Percentiles rank a stretch among this genome's conserved stretches.
phyloP scores from a whole-genome alignment of 1,140 invertebrate genomes.

The Lepidotrigona ventralis region DNA sequence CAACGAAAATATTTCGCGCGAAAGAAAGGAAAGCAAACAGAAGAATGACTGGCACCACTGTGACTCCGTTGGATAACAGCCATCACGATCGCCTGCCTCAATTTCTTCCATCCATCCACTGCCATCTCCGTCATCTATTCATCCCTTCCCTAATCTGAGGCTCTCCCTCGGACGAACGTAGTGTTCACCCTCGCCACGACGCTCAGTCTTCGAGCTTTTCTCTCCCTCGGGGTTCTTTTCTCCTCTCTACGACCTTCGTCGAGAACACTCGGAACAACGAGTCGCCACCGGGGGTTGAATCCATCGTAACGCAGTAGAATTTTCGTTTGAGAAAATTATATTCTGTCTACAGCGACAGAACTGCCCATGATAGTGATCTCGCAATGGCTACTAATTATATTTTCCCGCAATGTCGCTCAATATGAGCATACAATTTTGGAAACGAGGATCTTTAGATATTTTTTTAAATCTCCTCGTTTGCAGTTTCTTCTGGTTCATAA shows the following conservation, averaged over 20 bases:
- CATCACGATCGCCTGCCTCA: slow-evolving; percentile 12
- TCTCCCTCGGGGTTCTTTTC: background rate
- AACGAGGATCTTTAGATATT: background rate
- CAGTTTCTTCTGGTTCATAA: background rate
- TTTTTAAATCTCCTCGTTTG: background rate
- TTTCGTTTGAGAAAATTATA: background rate
- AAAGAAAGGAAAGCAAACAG: slow-evolving; percentile 3
- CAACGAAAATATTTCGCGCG: slow-evolving; percentile 15
- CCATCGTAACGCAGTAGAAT: background rate
- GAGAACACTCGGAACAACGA: background rate
- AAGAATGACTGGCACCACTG: background rate
- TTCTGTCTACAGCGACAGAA: background rate
- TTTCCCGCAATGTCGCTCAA: background rate
- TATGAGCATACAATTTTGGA: background rate
- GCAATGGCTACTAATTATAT: too few relatives aligned
- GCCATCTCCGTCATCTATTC: slow-evolving; percentile 1
- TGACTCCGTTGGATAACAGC: background rate
- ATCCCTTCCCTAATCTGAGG: slow-evolving; percentile 21
- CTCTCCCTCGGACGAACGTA: slow-evolving; percentile 4
- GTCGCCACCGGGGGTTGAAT: too few relatives aligned
- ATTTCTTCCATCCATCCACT: slow-evolving; percentile 12
- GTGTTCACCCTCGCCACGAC: slow-evolving; percentile 15
- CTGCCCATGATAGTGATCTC: background rate
- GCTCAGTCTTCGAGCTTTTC: slow-evolving; percentile 21
- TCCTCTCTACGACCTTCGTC: background rate